Conservation (phyloP, 2,797 vertebrate genomes). For the Gobionotothen gibberifrons region DNA sequence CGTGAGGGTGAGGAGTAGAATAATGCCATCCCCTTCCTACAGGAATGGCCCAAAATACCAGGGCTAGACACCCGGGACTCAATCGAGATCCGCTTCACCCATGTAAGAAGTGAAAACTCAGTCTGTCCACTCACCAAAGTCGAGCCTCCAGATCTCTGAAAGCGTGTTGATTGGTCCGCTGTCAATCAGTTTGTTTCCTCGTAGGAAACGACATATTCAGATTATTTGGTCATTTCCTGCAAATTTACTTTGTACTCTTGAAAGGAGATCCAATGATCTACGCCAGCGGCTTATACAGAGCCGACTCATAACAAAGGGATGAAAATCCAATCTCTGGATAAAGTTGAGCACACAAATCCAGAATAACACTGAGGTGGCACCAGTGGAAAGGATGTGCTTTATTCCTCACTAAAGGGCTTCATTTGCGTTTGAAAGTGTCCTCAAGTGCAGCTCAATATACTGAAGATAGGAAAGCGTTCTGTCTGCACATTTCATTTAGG, state of each 20-base stretch:
- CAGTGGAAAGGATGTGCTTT: constrained; percentile 36
- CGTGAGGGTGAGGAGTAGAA: too few relatives aligned
- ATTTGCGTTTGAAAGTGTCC: constrained; percentile 62
- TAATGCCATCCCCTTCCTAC: too few relatives aligned
- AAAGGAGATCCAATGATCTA: constrained; percentile 61
- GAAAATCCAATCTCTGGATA: constrained; percentile 56
- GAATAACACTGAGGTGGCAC: constrained; percentile 39
- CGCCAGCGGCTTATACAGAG: constrained; percentile 46
- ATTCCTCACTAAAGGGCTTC: constrained; percentile 47
- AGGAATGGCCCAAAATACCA: too few relatives aligned
- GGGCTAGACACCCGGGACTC: too few relatives aligned
- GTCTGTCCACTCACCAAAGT: constrained; percentile 42
- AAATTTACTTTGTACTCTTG: constrained; percentile 63
- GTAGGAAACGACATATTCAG: not conserved
- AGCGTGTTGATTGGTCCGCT: constrained; percentile 20
- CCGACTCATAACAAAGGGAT: constrained; percentile 57
- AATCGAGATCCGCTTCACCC: too few relatives aligned
- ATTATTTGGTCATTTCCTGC: constrained; percentile 39
- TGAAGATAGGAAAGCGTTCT: constrained; percentile 2
- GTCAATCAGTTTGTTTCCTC: constrained; percentile 43
- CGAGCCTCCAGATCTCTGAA: constrained; percentile 16
- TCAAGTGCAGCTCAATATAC: constrained; percentile 35
- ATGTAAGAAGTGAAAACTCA: not conserved
- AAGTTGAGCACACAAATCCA: constrained; percentile 46
- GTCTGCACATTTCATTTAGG: constrained; percentile 49